phyloP scores from a whole-genome alignment of 2,888 invertebrate genomes.

The Sarcophaga carnaria region DNA sequence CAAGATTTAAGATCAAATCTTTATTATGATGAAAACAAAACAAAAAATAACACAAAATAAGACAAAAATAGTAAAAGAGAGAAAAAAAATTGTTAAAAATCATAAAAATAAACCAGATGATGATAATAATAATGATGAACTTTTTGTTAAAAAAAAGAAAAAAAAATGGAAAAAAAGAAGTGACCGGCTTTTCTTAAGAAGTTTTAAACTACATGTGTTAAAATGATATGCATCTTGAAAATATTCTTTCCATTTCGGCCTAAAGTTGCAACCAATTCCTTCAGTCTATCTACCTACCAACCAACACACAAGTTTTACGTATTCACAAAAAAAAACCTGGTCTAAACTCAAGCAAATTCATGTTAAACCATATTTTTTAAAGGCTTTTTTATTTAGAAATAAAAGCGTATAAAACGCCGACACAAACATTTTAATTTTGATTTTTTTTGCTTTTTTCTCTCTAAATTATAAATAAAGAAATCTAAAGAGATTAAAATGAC shows the following conservation, averaged over 20 bases:
- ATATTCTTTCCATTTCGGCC: slow-evolving; percentile 4
- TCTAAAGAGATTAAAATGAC: neutral
- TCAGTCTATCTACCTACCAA: neutral
- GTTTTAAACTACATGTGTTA: slow-evolving; percentile 51
- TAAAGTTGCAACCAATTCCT: slow-evolving; percentile 49
- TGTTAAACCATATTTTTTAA: slow-evolving; percentile 51
- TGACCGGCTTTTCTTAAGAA: slow-evolving; percentile 65
- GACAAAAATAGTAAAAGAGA: neutral
- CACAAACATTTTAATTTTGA: slow-evolving; percentile 43
- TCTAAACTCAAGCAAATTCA: slow-evolving; percentile 45
- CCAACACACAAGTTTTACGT: slow-evolving; percentile 1
- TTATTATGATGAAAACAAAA: slow-evolving; percentile 4
- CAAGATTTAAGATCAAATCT: slow-evolving; percentile 57
- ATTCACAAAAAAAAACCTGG: slow-evolving; percentile 34
- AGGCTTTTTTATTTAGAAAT: slow-evolving; percentile 50
- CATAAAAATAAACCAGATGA: slow-evolving; percentile 33
- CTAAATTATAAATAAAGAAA: slow-evolving; percentile 13
- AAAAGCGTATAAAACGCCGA: slow-evolving; percentile 54
- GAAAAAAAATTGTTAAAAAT: slow-evolving; percentile 32
- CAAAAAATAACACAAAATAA: slow-evolving; percentile 1
- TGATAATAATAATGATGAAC: slow-evolving; percentile 25
- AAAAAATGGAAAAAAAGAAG: neutral
- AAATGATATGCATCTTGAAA: slow-evolving; percentile 65
- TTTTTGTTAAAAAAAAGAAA: slow-evolving; percentile 9
- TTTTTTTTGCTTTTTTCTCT: neutral